Evolutionary conservation across 2,888 invertebrate genomes (phyloP).

Genomic region (Pyralis farinalis): DNA sequence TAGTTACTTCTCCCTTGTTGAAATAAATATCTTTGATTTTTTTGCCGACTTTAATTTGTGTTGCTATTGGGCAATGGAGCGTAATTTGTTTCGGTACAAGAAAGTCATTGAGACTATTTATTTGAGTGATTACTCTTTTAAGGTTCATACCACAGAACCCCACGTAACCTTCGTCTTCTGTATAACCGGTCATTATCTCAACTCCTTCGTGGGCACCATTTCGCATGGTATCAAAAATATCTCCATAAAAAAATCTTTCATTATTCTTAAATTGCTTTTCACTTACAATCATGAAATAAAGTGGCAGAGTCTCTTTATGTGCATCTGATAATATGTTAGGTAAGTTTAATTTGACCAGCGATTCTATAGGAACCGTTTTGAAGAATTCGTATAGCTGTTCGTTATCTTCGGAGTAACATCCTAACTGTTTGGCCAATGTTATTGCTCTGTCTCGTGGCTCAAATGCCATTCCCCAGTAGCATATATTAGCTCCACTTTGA

Average conservation of each 20-base stretch:
- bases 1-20: constrained; percentile 19
- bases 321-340: constrained; percentile 20
- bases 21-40: constrained; percentile 31
- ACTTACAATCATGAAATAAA: constrained; percentile 25
- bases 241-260: constrained; percentile 33
- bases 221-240: constrained; percentile 42
- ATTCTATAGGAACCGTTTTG: constrained; percentile 22
- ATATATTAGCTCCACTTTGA: constrained; percentile 83
- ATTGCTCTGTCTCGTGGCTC: constrained; percentile 65
- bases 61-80: constrained; percentile 16
- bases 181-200: constrained; percentile 85
- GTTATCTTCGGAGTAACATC: constrained; percentile 26
- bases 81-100: constrained; percentile 26
- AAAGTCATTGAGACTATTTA: constrained; percentile 24
- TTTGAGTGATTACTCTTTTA: constrained; percentile 19
- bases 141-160: constrained; percentile 13
- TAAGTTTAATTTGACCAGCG: constrained; percentile 15
- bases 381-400: constrained; percentile 28
- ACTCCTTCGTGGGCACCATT: constrained; percentile 62
- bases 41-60: constrained; percentile 31
- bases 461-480: constrained; percentile 68
- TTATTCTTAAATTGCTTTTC: constrained; percentile 28
- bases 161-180: constrained; percentile 82
- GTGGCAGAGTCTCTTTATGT: constrained; percentile 5
- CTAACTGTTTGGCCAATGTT: constrained; percentile 27